Base-by-base conservation (phyloP, 2,888 invertebrate species). In the Rhagium mordax region DNA sequence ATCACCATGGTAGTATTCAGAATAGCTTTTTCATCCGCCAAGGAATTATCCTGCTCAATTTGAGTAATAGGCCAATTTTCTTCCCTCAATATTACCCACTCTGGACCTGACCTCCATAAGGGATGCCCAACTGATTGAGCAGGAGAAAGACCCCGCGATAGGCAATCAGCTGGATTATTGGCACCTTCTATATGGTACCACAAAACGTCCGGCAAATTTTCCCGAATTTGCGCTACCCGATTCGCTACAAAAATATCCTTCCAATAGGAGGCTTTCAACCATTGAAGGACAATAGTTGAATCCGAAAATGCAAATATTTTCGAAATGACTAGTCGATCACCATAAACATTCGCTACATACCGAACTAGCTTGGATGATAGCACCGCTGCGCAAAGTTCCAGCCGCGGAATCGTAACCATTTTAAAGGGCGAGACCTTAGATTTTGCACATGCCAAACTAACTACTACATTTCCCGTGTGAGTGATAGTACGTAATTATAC, bases 231-330 rank as follows among this genome's bases (percentile, higher is more conserved):
- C 8, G 51, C 18, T 16, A 51, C 18, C 3, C 51, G 18, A 20
- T 51, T 51, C 2, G 51, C 51, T 16, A 51, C 51, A 51, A 51
- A 51, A 16, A 51, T 51, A 20, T 51, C 51, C 16, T 51, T 51
- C n/a, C 7, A 51, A 51, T 16, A 15, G n/a, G 7, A 18, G 3
- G 16, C 7, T 10, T 51, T 18, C 10, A 51, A 51, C 51, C 51
- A 51, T 16, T 51, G 51, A 4, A 51, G 8, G 16, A 51, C 18
- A 3, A 10, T 15, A 15, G 51, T 51, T 15, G 51, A 18, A 18
- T 51, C 51, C 16, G 18, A 51, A 51, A 51, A 51, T 6, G 20
- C 51, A 7, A 7, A 51, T 51, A 51, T 51, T 51, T 51, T 51
- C 3, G 51, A 51, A 20, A 51, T 51, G n/a, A 16, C 1, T 3